A percentile compares a stretch with the other conserved stretches of the same genome.
These are phyloP conservation scores for Drosophila guanche DNA, from an alignment of 1,140 invertebrate species.

Conservation along the genomic window DNA sequence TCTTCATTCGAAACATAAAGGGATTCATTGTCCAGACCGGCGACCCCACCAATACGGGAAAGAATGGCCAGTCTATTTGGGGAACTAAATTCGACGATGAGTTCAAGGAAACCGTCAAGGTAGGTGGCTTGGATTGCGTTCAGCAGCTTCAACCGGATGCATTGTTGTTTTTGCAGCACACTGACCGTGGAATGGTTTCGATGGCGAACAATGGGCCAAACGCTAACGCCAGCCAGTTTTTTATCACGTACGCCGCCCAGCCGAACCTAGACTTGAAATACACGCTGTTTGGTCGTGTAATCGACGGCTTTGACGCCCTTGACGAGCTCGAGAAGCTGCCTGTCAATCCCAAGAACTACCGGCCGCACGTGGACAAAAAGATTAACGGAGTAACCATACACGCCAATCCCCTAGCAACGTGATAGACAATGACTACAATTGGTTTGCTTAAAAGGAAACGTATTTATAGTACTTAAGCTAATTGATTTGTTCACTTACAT, in stretches of 20 bases:
- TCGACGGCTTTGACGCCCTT: constrained; percentile 97
- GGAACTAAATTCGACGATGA: constrained; percentile 97
- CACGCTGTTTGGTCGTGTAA: constrained; percentile 98
- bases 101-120: constrained; percentile 95
- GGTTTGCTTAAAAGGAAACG: constrained; percentile 40
- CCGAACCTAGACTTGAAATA: constrained; percentile 99
- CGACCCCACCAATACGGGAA: constrained; percentile 97
- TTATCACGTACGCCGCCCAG: constrained; percentile 96
- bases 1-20: constrained; percentile 99
- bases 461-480: constrained; percentile 72
- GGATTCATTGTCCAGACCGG: constrained; percentile 99
- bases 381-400: constrained; percentile 96
- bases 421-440: constrained; percentile 45
- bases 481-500: constrained; percentile 48
- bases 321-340: constrained; percentile 98
- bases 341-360: constrained; percentile 96
- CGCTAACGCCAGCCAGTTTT: constrained; percentile 99
- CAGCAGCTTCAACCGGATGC: neutral
- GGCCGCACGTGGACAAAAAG: constrained; percentile 92
- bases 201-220: constrained; percentile 99
- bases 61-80: constrained; percentile 97
- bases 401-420: constrained; percentile 96
- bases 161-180: constrained; percentile 86
- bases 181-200: constrained; percentile 93
- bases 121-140: constrained; percentile 9